Base-by-base conservation (phyloP, 2,888 invertebrate species). In the Pyralis farinalis region DNA sequence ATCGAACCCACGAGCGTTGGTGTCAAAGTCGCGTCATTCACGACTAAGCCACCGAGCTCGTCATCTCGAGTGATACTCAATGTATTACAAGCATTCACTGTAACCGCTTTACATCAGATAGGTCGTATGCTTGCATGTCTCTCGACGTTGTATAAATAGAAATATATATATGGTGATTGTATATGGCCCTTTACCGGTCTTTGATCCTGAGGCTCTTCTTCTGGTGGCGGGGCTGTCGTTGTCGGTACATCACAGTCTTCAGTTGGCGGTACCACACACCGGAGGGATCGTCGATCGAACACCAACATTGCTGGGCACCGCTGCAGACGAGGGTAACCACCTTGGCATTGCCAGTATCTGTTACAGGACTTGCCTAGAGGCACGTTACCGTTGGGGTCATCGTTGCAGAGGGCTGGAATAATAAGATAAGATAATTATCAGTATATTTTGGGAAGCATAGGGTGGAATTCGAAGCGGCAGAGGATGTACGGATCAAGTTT, bases 271-370 rank as follows among this genome's bases (percentile, higher is more conserved):
- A 96, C 95, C 21, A 96, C 95, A 72, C 97, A 97, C 53, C 96
- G 90, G 55, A 96, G 78, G 0, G 96, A 95, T 51, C 95, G 91
- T 55, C 92, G 91, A 84, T 97, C 96, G 84, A 96, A 97, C 7
- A 97, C 97, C 66, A 97, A 81, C 95, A 96, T 96, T 27, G 97
- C 96, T 0, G 96, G 96, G 71, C 97, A 97, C 36, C 97, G 90
- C 72, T 97, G 97, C 4, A 97, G 92, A 42, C 97, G 94, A 4
- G 97, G 97, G 80, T 97, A 97, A 0, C 97, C 97, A 3, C 97
- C 97, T 72, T 97, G 96, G 71, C 97, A 97, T 71, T 96, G 96
- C 97, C 97, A 97, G 86, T 97, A 97, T 8, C 97, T 91, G 88
- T 97, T 97, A 91, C 97, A 97, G 37, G 96, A 97, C 80, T 97